A percentile compares a stretch with the other conserved stretches of the same genome.
phyloP scores from a whole-genome alignment of 2,797 vertebrate genomes.

The Vipera latastei region DNA sequence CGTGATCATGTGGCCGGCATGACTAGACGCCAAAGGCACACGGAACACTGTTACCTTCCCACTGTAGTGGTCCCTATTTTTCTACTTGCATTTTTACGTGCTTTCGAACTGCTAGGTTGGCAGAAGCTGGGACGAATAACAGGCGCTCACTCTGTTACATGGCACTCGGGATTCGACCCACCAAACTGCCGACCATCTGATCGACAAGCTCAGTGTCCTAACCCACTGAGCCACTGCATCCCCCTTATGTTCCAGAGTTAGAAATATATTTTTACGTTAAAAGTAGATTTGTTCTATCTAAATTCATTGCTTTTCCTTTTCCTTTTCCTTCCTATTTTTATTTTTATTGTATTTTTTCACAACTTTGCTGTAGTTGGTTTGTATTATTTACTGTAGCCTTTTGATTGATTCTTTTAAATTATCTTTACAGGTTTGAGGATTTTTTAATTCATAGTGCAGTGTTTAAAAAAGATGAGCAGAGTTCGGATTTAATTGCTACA shows the following conservation, averaged over 20 bases:
- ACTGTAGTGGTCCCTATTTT: no score
- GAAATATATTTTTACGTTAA: neutral
- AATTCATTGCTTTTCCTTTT: neutral
- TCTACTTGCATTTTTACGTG: no score
- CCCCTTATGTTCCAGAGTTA: neutral
- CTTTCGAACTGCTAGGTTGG: no score
- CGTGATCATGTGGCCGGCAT: no score
- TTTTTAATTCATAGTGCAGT: neutral
- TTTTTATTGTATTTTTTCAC: neutral
- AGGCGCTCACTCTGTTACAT: no score
- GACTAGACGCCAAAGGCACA: no score
- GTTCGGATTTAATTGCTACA: neutral
- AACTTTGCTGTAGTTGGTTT: neutral
- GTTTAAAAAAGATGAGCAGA: neutral
- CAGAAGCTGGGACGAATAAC: no score
- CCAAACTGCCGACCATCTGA: no score
- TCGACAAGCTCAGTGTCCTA: no score
- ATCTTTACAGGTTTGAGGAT: neutral
- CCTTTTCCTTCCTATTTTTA: neutral
- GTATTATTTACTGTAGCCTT: neutral
- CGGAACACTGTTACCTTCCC: no score
- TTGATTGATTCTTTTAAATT: neutral
- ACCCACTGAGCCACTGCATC: no score
- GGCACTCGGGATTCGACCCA: no score
- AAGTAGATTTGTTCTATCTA: neutral